Base-by-base conservation (phyloP, 1,140 invertebrate species). In the Saccostrea echinata region DNA sequence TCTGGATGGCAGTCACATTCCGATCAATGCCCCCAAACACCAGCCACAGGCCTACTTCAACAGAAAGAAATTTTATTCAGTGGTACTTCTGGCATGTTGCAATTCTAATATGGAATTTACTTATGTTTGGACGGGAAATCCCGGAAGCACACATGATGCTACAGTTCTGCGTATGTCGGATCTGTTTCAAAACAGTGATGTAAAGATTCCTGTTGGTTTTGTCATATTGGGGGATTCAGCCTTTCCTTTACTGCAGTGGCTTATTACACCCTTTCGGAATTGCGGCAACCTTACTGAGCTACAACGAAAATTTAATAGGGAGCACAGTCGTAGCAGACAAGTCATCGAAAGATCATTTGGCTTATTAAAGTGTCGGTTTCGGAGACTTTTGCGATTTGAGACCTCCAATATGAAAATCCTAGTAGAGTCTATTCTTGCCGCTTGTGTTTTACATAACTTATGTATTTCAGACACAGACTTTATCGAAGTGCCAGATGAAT, bases 1-100 rank as follows among this genome's bases (percentile, higher is more conserved):
- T 27, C 51, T 87, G 33, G 88, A 87, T 89, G 86, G 85, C 21
- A 84, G 85, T 55, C 88, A 89, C 64, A 83, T 89, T 64, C 86
- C 43, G 55, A 89, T 87, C 21, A 86, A 89, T 51, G 86, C 88
- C 27, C 86, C 88, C 57, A 57, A 11, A 64, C 35, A 82, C n/a
- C 64, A 89, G 33, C 82, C 86, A 24, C 64, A 89, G 53, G 61
- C 88, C 33, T 89, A 87, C 27, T 87, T 81, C 52, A 86, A 86
- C 30, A 81, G 85, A 51, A 81, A 86, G 57, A 53, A 82, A 51
- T 55, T 81, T 68, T 86, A 86, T 51, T 86, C 85, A 53, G 12
- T 81, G 24, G 71, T 86, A 35, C 76, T 86, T 16, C 30, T 86
- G 24, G 85, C 68, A 18, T 81, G 51, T 35, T 86, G 85, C 52